Percentiles rank a stretch among this genome's conserved stretches.
phyloP scores from a whole-genome alignment of 2,888 invertebrate species.

The Noctua janthe region DNA sequence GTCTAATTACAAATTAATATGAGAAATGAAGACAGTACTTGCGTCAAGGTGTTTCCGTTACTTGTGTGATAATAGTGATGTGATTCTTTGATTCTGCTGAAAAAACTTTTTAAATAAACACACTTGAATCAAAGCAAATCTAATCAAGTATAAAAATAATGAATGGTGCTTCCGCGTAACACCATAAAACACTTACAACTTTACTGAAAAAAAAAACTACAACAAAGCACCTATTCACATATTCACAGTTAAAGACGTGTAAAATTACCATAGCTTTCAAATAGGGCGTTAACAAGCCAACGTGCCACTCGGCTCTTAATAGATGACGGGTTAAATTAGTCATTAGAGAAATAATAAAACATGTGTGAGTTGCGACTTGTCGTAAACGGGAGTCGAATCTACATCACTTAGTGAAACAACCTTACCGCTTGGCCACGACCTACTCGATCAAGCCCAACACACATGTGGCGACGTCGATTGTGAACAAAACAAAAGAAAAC shows the following conservation, averaged over 20 bases:
- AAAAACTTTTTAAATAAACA: not conserved
- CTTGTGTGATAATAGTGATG: not conserved
- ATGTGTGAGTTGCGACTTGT: slow-evolving; percentile 38
- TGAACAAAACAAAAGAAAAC: not conserved
- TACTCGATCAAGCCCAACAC: not conserved
- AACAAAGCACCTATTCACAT: slow-evolving; percentile 57
- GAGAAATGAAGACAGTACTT: not conserved
- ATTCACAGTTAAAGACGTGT: slow-evolving; percentile 68
- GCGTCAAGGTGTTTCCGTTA: not conserved
- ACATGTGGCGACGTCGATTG: not conserved
- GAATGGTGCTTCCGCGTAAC: slow-evolving; percentile 40
- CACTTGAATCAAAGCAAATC: not conserved
- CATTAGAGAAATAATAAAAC: slow-evolving; percentile 60
- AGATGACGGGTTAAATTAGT: slow-evolving; percentile 50
- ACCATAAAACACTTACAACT: slow-evolving; percentile 51
- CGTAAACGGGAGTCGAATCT: slow-evolving; percentile 53
- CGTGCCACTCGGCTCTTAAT: slow-evolving; percentile 58
- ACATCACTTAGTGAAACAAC: slow-evolving; percentile 57
- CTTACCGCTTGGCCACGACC: slow-evolving; percentile 11
- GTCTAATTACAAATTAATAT: not conserved
- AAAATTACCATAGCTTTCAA: slow-evolving; percentile 84
- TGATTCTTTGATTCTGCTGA: not conserved
- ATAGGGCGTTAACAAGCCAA: slow-evolving; percentile 68
- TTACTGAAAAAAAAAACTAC: slow-evolving; percentile 43
- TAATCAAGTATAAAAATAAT: slow-evolving; percentile 6